These are phyloP conservation scores for Clarias fuscus DNA, from an alignment of 2,797 vertebrate species.

Conservation along the genomic window DNA sequence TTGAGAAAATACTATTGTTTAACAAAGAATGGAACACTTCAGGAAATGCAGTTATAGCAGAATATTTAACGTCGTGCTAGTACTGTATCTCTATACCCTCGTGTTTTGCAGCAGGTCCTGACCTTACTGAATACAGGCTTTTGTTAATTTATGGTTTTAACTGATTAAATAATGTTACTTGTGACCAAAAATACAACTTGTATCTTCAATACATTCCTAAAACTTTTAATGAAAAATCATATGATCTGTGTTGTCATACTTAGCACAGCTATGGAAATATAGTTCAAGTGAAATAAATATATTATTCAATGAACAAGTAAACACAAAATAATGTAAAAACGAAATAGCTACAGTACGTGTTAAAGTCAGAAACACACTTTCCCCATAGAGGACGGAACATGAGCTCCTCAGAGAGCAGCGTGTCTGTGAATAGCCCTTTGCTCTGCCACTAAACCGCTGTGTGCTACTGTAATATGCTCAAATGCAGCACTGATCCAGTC, in stretches of 20 bases:
- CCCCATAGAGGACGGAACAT: background rate
- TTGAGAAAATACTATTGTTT: background rate
- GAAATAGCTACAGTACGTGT: background rate
- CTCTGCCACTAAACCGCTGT: background rate
- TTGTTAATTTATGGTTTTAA: background rate
- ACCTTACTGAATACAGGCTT: background rate
- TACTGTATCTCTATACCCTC: background rate
- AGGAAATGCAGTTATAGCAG: background rate
- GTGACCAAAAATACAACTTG: background rate
- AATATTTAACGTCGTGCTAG: background rate
- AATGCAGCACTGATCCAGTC: background rate
- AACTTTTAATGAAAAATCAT: background rate
- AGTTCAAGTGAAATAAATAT: background rate
- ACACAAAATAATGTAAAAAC: background rate
- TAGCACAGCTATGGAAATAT: background rate
- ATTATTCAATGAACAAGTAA: background rate
- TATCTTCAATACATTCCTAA: background rate
- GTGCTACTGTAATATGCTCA: constrained; percentile 19
- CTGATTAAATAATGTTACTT: background rate
- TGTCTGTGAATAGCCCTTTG: background rate
- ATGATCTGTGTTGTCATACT: background rate
- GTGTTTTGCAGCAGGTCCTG: background rate
- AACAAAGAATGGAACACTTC: background rate
- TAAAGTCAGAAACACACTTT: background rate
- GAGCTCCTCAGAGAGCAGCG: constrained; percentile 5